Evolutionary conservation across 2,888 invertebrate species (phyloP), one percentile per base, ranked within the genome.

Genomic region (Protodeltote pygarga): DNA sequence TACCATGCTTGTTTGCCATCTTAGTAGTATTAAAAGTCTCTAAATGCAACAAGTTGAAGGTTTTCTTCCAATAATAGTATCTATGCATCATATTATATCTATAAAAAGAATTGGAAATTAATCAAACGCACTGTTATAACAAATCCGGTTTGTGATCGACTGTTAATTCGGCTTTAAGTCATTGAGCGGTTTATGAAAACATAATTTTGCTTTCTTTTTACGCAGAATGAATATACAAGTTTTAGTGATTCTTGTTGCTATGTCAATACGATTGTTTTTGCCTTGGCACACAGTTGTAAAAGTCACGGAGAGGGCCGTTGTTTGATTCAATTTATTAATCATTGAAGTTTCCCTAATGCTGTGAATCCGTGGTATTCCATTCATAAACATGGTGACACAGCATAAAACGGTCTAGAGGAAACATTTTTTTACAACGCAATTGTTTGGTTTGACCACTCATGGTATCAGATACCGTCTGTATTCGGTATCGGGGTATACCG

Each of bases 141-240:
- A 65, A 33, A 73, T 71, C 77, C 71, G 75, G 72, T 68, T 75
- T 58, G 49, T 53, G 38, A 48, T 51, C 31, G 42, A 57, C 46
- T 37, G 35, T n/a, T n/a, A n/a, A 39, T 45, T 8, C 16, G 25
- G 9, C 8, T 28, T 20, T 45, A 55, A 39, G 38, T 55, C 45
- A 68, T 35, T 47, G 13, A 21, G 20, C 11, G 37, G 9, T 34
- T 46, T 31, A 13, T 41, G 21, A 41, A 59, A 47, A 33, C 16
- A 29, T 41, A 6, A 15, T 17, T 42, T 33, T 53, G 34, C 65
- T 67, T 68, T 68, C 69, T 52, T 57, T 59, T 67, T 29, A 28
- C 11, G 14, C 14, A 3, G 9, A 17, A 9, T 35, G 8, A 19
- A n/a, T 4, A 5, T 4, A 14, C 6, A 2, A 24, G 6, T 6